A percentile compares a stretch with the other conserved stretches of the same genome.
These are phyloP conservation scores for Mesorhabditis spiculigera DNA, from an alignment of 2,888 invertebrate species.

Conservation along the genomic window DNA sequence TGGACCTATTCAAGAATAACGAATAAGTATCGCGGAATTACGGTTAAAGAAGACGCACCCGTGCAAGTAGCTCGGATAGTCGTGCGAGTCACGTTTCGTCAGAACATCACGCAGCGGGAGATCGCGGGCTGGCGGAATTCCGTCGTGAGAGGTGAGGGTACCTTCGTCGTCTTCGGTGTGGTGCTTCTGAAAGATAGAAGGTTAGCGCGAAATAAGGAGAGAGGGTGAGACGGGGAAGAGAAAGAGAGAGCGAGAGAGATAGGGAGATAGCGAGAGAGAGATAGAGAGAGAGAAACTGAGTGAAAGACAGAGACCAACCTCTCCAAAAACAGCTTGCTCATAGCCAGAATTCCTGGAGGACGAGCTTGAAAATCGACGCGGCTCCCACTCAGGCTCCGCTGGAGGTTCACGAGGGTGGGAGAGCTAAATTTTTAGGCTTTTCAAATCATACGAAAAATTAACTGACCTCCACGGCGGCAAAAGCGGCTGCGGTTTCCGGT, in stretches of 20 bases:
- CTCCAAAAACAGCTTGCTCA: neutral
- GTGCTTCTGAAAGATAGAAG: too few relatives aligned
- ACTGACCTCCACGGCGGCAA: too few relatives aligned
- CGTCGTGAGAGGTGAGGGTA: neutral
- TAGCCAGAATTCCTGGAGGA: neutral
- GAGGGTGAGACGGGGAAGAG: neutral
- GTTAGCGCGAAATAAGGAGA: neutral
- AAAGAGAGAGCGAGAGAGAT: neutral
- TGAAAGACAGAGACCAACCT: neutral
- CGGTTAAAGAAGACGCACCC: neutral
- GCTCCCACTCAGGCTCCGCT: neutral
- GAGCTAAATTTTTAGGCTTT: too few relatives aligned
- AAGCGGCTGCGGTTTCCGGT: too few relatives aligned
- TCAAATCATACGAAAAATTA: too few relatives aligned
- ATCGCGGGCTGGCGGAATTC: neutral
- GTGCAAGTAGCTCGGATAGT: constrained; percentile 1
- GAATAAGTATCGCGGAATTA: too few relatives aligned
- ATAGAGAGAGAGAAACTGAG: neutral
- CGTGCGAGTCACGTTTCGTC: neutral
- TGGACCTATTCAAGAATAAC: too few relatives aligned
- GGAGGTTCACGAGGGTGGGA: too few relatives aligned
- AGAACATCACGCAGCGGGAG: neutral
- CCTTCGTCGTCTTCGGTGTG: neutral
- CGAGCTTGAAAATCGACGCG: neutral
- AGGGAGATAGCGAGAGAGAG: neutral